Base-by-base conservation (phyloP, 2,113 vertebrate species). In the Spheniscus mendiculus region DNA sequence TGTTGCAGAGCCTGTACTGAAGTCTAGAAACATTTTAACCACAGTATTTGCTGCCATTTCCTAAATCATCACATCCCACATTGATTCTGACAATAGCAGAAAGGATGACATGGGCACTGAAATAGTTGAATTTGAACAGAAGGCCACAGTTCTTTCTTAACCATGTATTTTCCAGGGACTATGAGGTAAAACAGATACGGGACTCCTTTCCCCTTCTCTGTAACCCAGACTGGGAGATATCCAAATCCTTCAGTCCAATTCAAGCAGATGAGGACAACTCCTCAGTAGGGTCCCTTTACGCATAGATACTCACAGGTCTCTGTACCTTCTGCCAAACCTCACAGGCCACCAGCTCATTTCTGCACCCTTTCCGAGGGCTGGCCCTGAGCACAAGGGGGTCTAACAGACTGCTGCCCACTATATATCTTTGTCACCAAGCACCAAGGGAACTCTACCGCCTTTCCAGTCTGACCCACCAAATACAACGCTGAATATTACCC, bases 51-150 rank as follows among this genome's bases (percentile, higher is more conserved):
- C 84, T 97, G 93, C 84, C 91, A 91, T 97, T 97, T 93, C 87
- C 81, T 93, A 95, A 93, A 95, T 94, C 93, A 94, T 85, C 79
- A 76, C 70, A 95, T 88, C 87, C 93, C 93, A 93, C 85, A 42
- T 88, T 45, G 42, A 73, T 95, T 73, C 82, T 83, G 92, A 97
- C 95, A 91, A 80, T 5, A 87, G 66, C 56, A 69, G 45, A 87
- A 89, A 71, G 32, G 53, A 91, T 80, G 81, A 93, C 74, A 93
- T 4, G 9, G 74, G 70, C 78, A 95, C 78, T 82, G 74, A 88
- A 93, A 93, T 7, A 66, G 53, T 0, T 83, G 74, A 77, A 93
- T 90, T 90, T 29, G 61, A 91, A 83, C 56, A 87, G 73, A 79
- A 90, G 58, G 84, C 34, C 53, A 44, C 49, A 45, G 38, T 3